A percentile compares a stretch with the other conserved stretches of the same genome.
Evolutionary conservation across 2,888 invertebrate species (phyloP).

Genomic region (Campopleginae sp.): DNA sequence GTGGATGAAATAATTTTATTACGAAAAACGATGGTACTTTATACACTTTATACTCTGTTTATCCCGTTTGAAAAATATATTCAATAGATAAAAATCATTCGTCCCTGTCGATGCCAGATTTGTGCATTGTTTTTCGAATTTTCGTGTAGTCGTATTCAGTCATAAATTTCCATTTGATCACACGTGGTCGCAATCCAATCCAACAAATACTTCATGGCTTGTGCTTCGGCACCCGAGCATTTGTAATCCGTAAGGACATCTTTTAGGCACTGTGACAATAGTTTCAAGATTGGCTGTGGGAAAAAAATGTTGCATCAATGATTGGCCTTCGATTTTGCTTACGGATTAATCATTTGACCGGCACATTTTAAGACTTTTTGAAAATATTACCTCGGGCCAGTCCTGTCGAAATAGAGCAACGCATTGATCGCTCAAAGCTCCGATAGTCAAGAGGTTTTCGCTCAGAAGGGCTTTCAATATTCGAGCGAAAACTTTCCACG

Average conservation of each 20-base stretch:
- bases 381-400: slow-evolving; percentile 86
- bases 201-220: slow-evolving; percentile 77
- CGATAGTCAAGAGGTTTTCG: slow-evolving; percentile 86
- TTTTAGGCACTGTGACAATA: slow-evolving; percentile 78
- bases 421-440: slow-evolving; percentile 88
- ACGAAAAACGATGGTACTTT: slow-evolving; percentile 46
- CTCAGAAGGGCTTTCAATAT: slow-evolving; percentile 84
- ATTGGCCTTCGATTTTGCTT: not conserved
- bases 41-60: slow-evolving; percentile 17
- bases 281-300: slow-evolving; percentile 75
- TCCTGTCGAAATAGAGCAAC: slow-evolving; percentile 88
- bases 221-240: slow-evolving; percentile 75
- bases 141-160: slow-evolving; percentile 39
- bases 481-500: slow-evolving; percentile 73
- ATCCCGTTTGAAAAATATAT: slow-evolving; percentile 3
- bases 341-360: not conserved
- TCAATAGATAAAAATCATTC: slow-evolving; percentile 39
- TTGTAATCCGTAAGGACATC: slow-evolving; percentile 77
- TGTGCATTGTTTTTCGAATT: not conserved
- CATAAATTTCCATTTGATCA: slow-evolving; percentile 75
- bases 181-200: slow-evolving; percentile 80
- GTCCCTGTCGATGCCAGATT: not conserved
- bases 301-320: slow-evolving; percentile 16
- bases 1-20: slow-evolving; percentile 19
- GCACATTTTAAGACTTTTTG: not conserved